phyloP scores from a whole-genome alignment of 37 sponge, comb jelly and placozoan species.

The Chondrosia reniformis region DNA sequence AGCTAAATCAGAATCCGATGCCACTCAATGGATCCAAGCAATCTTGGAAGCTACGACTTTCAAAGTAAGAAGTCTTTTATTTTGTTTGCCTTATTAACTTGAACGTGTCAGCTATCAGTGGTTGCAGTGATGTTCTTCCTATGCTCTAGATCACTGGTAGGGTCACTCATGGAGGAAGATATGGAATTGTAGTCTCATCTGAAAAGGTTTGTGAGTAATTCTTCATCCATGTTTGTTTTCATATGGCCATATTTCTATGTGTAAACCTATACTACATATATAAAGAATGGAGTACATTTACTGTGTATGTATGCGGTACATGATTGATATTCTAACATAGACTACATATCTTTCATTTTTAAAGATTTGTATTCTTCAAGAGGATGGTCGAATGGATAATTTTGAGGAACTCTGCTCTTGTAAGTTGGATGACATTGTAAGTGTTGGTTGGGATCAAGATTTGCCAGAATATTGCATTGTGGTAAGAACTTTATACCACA shows the following conservation, averaged over 20 bases:
- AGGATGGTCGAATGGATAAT: conserved; percentile 56
- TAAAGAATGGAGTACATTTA: neutral
- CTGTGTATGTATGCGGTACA: conserved; percentile 34
- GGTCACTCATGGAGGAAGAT: conserved; percentile 18
- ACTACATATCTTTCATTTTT: neutral
- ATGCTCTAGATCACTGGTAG: neutral
- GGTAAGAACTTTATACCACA: conserved; percentile 30
- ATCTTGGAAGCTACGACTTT: conserved; percentile 47
- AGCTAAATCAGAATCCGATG: conserved; percentile 46
- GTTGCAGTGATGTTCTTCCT: neutral
- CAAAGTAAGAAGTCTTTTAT: neutral
- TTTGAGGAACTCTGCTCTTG: conserved; percentile 59
- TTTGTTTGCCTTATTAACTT: neutral
- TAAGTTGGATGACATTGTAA: conserved; percentile 38
- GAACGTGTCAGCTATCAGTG: neutral
- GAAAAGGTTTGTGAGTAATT: neutral
- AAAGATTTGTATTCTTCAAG: conserved; percentile 58
- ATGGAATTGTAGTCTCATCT: neutral
- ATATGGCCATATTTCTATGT: conserved; percentile 16
- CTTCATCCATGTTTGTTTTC: neutral
- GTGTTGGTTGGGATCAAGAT: conserved; percentile 32
- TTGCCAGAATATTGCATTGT: conserved; percentile 69
- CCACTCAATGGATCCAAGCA: conserved; percentile 59
- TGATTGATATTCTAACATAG: neutral
- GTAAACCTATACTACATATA: neutral